Base-by-base conservation (phyloP, 1,140 invertebrate species). In the Phenacoccus solenopsis region DNA sequence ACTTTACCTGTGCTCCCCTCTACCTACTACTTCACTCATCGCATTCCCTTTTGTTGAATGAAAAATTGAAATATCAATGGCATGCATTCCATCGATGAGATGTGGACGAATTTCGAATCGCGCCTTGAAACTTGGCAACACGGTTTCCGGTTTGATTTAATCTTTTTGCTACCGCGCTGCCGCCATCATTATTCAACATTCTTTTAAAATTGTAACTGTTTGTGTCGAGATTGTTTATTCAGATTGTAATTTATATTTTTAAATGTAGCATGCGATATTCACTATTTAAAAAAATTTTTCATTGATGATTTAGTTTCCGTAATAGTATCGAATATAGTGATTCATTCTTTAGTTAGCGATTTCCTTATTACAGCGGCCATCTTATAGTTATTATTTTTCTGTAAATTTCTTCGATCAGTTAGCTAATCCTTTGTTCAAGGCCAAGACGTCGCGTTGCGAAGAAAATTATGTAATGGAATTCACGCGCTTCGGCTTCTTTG, bases 191-290 rank as follows among this genome's bases (percentile, higher is more conserved):
- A 49, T 49, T n/a, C 38, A 49, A 49, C 38, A 10, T 49, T 49
- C 38, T 49, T 49, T 49, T n/a, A 49, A 49, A n/a, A 49, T 49
- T 49, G 38, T 49, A 49, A 49, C 38, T 49, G 38, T 49, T 49
- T 49, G 38, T 49, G 38, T 49, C 38, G 38, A 49, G 20, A 49
- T 49, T 49, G 38, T 49, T 49, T 49, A 49, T 49, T 49, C 38
- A n/a, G 38, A 49, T 9, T 49, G 38, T 49, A 49, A 49, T 49
- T 49, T 49, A 49, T 49, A 9, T 7, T 49, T n/a, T 5, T 16
- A 49, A 49, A n/a, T 49, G 13, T 2, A 49, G 20, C 38, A n/a
- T 49, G 20, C 20, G 3, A 9, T 49, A 49, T 49, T 49, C 3
- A 49, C 13, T 49, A 49, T 49, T 49, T 9, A 49, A 49, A 9